Conservation (phyloP, 1,140 invertebrate species). For the Diabrotica undecimpunctata region DNA sequence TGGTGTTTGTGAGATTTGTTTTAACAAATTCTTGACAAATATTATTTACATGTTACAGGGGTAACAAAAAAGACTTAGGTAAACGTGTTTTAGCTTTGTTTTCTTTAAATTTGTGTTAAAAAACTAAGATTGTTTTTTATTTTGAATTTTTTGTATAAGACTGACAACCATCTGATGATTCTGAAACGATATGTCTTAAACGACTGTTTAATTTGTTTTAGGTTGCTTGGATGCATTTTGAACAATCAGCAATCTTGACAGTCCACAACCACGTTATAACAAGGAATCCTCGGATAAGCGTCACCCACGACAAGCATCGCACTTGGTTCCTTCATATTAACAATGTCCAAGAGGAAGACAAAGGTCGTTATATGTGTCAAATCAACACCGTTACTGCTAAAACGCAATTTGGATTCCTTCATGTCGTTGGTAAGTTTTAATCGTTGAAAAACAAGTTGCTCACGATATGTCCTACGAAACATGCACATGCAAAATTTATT, state of each 20-base stretch:
- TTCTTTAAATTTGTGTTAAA: no score
- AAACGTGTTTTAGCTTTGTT: no score
- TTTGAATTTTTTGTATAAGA: no score
- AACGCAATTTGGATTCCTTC: slow-evolving; percentile 87
- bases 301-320: slow-evolving; percentile 75
- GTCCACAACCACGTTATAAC: slow-evolving; percentile 91
- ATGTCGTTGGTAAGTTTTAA: slow-evolving; percentile 78
- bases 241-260: slow-evolving; percentile 56
- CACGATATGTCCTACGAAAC: no score
- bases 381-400: slow-evolving; percentile 92
- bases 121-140: no score
- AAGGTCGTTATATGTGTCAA: slow-evolving; percentile 93
- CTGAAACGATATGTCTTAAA: no score
- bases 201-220: slow-evolving; percentile 48
- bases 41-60: no score
- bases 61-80: no score
- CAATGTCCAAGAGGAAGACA: slow-evolving; percentile 85
- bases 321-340: slow-evolving; percentile 90
- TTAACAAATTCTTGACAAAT: no score
- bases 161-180: no score
- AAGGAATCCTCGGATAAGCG: slow-evolving; percentile 84
- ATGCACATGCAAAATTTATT: no score
- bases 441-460: neutral
- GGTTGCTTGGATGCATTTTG: slow-evolving; percentile 93
- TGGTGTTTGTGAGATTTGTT: no score